Evolutionary conservation across 1,140 invertebrate genomes (phyloP), one percentile per base, ranked within the genome.

Genomic region (Drosophila melanica): DNA sequence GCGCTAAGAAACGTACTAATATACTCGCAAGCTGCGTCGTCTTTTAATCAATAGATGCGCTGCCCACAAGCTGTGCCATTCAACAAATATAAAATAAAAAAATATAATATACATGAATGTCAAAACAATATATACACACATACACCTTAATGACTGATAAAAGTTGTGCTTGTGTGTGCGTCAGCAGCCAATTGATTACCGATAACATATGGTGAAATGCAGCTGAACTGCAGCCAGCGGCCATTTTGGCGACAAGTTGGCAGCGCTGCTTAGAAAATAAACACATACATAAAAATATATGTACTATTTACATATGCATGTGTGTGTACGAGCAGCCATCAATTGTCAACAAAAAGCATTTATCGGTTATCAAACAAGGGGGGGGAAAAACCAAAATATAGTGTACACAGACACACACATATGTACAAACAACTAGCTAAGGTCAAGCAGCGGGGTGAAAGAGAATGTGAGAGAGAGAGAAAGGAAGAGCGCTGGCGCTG

Each of bases 21-120:
- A 58, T 39, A 48, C 53, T 37, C 55, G 16, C 37, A 59, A 42
- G 54, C 65, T 51, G 47, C 16, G 44, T 20, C 45, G 66, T 10
- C 8, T 53, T 68, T 47, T 68, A 60, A 68, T 68, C 57, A 68
- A 51, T 68, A 60, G 37, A 62, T 23, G 20, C 55, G 55, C 54
- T 59, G 35, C 14, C 23, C 47, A 9, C 47, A 63, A 51, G 23
- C 11, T 42, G 9, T 2, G 57, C 57, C 66, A 68, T 68, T 68
- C 51, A 62, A 35, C 66, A 60, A 42, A 37, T 53, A 53, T 53
- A 68, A 68, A 64, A 68, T 35, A 9, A 51, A 30, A 14, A 68
- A 44, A 67, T 68, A 68, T 53, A 62, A 33, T 60, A 68, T 51
- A 51, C 18, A 14, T 20, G 14, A 44, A 59, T 41, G 14, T 35